phyloP scores from a whole-genome alignment of 35 echinoderm and acorn worm genomes.

The Hemicentrotus pulcherrimus region DNA sequence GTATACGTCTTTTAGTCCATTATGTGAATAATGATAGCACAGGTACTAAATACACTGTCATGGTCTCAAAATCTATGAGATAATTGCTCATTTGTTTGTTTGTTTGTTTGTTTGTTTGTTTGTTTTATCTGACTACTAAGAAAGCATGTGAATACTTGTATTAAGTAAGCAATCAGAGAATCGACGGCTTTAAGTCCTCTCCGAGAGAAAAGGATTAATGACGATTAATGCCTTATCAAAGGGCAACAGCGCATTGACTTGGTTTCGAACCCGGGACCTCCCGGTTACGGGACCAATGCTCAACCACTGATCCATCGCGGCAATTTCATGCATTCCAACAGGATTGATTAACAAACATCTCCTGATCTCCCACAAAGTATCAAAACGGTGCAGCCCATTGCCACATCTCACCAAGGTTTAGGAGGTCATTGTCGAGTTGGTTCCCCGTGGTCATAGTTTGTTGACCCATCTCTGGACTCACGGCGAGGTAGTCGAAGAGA shows the following conservation, averaged over 20 bases:
- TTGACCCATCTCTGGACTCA: not conserved
- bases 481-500: not conserved
- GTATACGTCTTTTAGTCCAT: too few species aligned
- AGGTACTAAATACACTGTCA: not conserved
- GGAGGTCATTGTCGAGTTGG: not conserved
- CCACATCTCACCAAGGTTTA: not conserved
- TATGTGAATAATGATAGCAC: not conserved
- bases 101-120: not conserved
- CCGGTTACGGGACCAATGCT: not conserved
- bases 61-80: not conserved
- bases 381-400: not conserved
- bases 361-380: not conserved
- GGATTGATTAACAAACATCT: not conserved
- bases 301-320: not conserved
- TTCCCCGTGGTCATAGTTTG: not conserved
- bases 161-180: too few species aligned
- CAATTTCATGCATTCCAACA: not conserved
- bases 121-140: too few species aligned
- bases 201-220: too few species aligned
- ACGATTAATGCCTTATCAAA: too few species aligned
- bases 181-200: too few species aligned
- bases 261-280: too few species aligned
- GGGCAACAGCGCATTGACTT: too few species aligned
- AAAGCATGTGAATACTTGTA: too few species aligned
- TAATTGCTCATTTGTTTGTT: not conserved